These are phyloP conservation scores for Zapus hudsonius DNA, from an alignment of 2,113 vertebrate species.

Conservation along the genomic window DNA sequence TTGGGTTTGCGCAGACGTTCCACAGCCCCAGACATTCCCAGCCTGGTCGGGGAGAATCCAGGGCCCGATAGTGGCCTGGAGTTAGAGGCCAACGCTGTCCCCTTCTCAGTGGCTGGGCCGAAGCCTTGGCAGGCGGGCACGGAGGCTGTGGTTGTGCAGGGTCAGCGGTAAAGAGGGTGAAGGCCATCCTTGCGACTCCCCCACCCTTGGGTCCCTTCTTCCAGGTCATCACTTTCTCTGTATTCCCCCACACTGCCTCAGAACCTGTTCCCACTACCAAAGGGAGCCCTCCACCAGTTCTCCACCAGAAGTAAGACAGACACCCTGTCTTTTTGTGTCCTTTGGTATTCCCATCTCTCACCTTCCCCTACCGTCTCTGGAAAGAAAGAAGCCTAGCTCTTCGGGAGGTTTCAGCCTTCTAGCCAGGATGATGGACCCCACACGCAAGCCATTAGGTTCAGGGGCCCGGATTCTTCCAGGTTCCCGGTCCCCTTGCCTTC, in stretches of 20 bases:
- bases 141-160: constrained; percentile 68
- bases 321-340: background rate
- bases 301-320: background rate
- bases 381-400: background rate
- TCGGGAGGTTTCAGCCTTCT: background rate
- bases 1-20: constrained; percentile 77
- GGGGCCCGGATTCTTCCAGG: background rate
- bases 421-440: background rate
- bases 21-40: constrained; percentile 82
- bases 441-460: background rate
- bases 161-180: constrained; percentile 63
- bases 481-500: background rate
- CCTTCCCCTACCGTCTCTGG: background rate
- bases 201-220: background rate
- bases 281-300: background rate
- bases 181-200: background rate
- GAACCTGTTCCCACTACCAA: constrained; percentile 22
- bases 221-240: constrained; percentile 7
- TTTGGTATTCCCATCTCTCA: background rate
- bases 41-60: constrained; percentile 71
- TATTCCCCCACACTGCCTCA: background rate
- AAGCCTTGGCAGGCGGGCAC: constrained; percentile 59
- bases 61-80: constrained; percentile 57
- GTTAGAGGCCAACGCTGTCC: constrained; percentile 66
- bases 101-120: constrained; percentile 46